These are phyloP conservation scores for Chaetodon auriga DNA, from an alignment of 2,113 vertebrate genomes.

Conservation along the genomic window DNA sequence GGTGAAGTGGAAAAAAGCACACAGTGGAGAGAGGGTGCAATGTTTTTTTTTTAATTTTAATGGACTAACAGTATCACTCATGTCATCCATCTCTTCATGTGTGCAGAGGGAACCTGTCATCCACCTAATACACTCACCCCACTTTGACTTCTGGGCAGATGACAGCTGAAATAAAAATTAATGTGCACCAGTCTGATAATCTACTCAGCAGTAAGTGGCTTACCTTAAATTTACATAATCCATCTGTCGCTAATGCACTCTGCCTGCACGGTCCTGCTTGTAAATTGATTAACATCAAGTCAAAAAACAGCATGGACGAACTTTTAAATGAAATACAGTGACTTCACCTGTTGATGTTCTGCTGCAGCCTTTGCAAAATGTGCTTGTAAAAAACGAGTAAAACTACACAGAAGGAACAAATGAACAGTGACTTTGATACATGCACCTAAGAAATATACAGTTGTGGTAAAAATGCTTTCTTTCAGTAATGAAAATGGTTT, in stretches of 20 bases:
- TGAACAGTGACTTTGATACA: not conserved
- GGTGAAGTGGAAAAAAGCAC: too few species aligned
- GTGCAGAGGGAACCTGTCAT: not conserved
- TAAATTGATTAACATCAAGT: slow-evolving; percentile 28
- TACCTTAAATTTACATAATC: slow-evolving; percentile 51
- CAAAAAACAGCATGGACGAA: slow-evolving; percentile 18
- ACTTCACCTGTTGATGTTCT: not conserved
- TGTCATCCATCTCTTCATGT: not conserved
- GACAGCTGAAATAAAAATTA: slow-evolving; percentile 32
- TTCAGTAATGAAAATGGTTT: too few species aligned
- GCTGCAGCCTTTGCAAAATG: not conserved
- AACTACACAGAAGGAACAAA: not conserved
- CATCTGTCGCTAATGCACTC: slow-evolving; percentile 35
- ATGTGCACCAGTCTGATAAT: slow-evolving; percentile 36
- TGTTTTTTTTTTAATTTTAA: too few species aligned
- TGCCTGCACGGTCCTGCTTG: slow-evolving; percentile 3
- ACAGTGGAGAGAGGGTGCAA: too few species aligned
- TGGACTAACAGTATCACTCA: not conserved
- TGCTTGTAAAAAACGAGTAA: not conserved
- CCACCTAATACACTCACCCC: slow-evolving; percentile 1
- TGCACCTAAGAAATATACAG: too few species aligned
- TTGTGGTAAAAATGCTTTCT: not conserved
- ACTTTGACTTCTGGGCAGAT: slow-evolving; percentile 6
- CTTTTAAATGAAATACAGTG: not conserved
- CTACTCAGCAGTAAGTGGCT: slow-evolving; percentile 44